These are phyloP conservation scores for Sminthurinus signatus DNA, from an alignment of 1,140 invertebrate species.

Conservation along the genomic window DNA sequence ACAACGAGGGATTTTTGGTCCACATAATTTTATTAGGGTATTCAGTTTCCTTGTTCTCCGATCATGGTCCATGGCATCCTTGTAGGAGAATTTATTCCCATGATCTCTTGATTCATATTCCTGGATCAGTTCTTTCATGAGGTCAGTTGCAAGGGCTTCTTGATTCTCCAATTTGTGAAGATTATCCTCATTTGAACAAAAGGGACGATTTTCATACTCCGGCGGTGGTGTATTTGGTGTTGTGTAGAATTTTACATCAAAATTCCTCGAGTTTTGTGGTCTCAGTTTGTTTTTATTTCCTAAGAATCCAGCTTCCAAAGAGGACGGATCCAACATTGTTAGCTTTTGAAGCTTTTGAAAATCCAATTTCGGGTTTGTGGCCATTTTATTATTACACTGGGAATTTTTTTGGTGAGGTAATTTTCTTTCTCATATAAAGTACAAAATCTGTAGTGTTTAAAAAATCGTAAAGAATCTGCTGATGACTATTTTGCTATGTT, in stretches of 20 bases:
- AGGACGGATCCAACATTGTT: too few species aligned
- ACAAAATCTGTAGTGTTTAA: too few species aligned
- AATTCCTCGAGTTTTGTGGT: neutral
- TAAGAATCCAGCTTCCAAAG: too few species aligned
- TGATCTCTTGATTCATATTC: neutral
- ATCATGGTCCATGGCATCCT: neutral
- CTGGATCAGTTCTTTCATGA: neutral
- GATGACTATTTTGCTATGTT: too few species aligned
- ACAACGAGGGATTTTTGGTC: constrained; percentile 8
- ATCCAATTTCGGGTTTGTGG: too few species aligned
- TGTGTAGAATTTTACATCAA: constrained; percentile 1
- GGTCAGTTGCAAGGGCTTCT: neutral
- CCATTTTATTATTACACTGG: too few species aligned
- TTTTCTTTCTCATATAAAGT: too few species aligned
- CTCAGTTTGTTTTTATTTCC: too few species aligned
- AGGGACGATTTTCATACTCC: neutral
- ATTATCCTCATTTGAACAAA: neutral
- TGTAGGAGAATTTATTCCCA: neutral
- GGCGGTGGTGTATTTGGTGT: neutral
- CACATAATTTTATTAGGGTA: constrained; percentile 4
- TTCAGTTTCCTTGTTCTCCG: neutral
- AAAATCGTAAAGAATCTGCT: too few species aligned
- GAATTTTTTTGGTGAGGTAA: too few species aligned
- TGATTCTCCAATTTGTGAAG: neutral
- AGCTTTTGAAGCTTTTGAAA: too few species aligned